phyloP scores from a whole-genome alignment of 2,888 invertebrate species.

The Hypolimnas misippus region DNA sequence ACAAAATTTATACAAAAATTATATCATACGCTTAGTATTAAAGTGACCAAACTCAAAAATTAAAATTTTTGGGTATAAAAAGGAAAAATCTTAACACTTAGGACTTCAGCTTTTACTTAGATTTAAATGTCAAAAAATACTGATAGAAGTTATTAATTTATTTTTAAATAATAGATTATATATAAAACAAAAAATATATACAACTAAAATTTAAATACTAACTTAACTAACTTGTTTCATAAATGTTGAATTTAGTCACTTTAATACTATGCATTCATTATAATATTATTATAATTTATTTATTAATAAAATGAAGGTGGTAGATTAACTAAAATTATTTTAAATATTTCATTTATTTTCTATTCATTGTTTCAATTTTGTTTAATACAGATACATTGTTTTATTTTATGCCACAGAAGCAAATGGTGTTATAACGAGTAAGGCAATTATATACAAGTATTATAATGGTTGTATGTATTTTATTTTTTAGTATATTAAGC shows the following conservation, averaged over 20 bases:
- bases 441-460: slow-evolving; percentile 77
- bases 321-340: neutral
- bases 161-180: too few species aligned
- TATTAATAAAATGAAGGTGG: neutral
- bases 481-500: slow-evolving; percentile 61
- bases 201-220: too few species aligned
- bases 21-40: too few species aligned
- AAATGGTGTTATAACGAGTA: slow-evolving; percentile 77
- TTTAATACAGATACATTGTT: slow-evolving; percentile 34
- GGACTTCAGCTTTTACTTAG: too few species aligned
- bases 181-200: too few species aligned
- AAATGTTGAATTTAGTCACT: too few species aligned
- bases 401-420: slow-evolving; percentile 70
- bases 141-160: too few species aligned
- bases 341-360: slow-evolving; percentile 15
- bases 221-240: too few species aligned
- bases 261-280: too few species aligned
- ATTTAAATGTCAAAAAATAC: too few species aligned
- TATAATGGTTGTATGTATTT: slow-evolving; percentile 80
- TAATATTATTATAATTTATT: neutral
- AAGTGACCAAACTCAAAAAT: too few species aligned
- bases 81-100: too few species aligned
- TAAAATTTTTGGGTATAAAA: neutral
- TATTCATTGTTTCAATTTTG: slow-evolving; percentile 30
- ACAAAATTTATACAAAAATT: neutral